phyloP scores from a whole-genome alignment of 2,888 invertebrate genomes.

The Bugulina stolonifera region DNA sequence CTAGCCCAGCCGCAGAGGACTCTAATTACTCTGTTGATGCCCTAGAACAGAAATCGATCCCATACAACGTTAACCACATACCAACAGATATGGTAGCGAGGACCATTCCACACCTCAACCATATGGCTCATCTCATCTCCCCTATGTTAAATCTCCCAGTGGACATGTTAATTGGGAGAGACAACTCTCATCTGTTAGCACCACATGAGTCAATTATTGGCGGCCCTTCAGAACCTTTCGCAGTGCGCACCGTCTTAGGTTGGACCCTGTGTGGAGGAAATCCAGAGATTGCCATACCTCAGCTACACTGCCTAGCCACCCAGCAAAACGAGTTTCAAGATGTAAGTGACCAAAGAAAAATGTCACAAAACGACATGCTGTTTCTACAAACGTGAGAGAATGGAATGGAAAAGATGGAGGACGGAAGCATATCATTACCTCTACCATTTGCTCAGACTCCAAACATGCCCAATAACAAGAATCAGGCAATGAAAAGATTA shows the following conservation, averaged over 20 bases:
- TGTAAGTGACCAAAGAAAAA: not conserved
- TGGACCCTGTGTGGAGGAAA: no score
- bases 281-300: not conserved
- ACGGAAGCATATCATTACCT: conserved; percentile 26
- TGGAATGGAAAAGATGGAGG: not conserved
- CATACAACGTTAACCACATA: not conserved
- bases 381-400: not conserved
- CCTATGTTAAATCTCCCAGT: not conserved
- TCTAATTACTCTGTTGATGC: not conserved
- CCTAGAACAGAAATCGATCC: not conserved
- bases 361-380: not conserved
- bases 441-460: conserved; percentile 25
- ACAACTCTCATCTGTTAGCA: conserved; percentile 1
- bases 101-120: not conserved
- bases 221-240: not conserved
- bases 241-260: not conserved
- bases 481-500: conserved; percentile 17
- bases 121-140: not conserved
- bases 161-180: not conserved
- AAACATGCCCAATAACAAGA: conserved; percentile 27
- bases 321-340: not conserved
- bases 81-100: not conserved
- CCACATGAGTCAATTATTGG: conserved; percentile 1
- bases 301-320: not conserved
- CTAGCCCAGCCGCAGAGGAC: not conserved